Evolutionary conservation across 1,140 invertebrate species (phyloP), one percentile per base, ranked within the genome.

Genomic region (Dreissena polymorpha): DNA sequence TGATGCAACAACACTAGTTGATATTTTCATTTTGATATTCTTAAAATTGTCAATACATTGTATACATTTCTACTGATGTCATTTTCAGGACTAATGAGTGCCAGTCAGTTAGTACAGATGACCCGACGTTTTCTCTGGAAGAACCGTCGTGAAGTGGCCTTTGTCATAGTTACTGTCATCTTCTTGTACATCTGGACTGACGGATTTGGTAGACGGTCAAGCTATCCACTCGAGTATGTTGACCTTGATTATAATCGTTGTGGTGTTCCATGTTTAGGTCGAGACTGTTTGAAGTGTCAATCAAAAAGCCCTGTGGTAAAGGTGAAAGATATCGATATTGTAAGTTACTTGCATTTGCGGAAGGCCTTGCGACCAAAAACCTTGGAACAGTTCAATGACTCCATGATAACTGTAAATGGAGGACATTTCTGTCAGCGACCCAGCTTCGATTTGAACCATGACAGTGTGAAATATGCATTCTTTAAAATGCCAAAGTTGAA

Each of bases 401-500:
- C 77, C 68, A 63, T n/a, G n/a, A n/a, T n/a, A n/a, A n/a, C n/a
- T n/a, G n/a, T n/a, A n/a, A n/a, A 64, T 71, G 1, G 49, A 18
- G 72, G 57, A 23, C 65, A 23, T 23, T n/a, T 85, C 51, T 90
- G 89, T 75, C 80, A 75, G 21, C 77, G 84, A 50, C 86, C 88
- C 23, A 84, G 73, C 25, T 63, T 90, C 29, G 82, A 86, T 75
- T 79, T 90, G 67, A 83, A 86, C 7, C 86, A 88, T 74, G 88
- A 90, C 70, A 63, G 83, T 18, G 86, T 87, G 10, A 82, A 87
- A 53, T 83, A 82, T 79, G 89, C 88, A n/a, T 90, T 88, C 50
- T 72, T 84, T 79, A 57, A 74, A n/a, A 73, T 89, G 84, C 39
- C 51, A 0, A 80, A 85, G 10, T 68, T 89, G 25, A 85, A 85